Evolutionary conservation across 2,888 invertebrate genomes (phyloP), one percentile per base, ranked within the genome.

Genomic region (Mylabris sibirica): DNA sequence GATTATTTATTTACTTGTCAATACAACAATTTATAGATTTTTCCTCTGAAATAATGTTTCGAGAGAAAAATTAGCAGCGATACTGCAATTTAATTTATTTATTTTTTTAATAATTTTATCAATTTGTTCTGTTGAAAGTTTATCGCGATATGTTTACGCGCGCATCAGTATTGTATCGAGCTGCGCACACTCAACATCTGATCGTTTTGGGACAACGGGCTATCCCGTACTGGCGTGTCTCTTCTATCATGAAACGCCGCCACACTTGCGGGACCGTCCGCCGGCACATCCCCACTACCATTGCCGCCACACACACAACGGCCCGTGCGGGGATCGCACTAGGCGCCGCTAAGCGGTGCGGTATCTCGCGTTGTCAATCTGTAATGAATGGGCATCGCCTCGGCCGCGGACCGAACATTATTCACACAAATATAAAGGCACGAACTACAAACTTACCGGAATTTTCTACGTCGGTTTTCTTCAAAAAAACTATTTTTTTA

Each of bases 221-320:
- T 79, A 79, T 79, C 81, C 82, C 80, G 82, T 82, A 81, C 78
- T 77, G 80, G 79, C 78, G 81, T 81, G 81, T 75, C 73, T 79
- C 78, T 20, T 49, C 49, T 49, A 20, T 77, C 30, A 77, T 78
- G 78, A 78, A 79, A 79, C 79, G 78, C 76, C 76, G 70, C 59
- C 70, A 49, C 76, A 77, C 77, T 76, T 77, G 75, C 81, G 79
- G 82, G 80, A 79, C 70, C 64, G 70, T 64, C 34, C 41, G 69
- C 73, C 64, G 78, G 74, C 74, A 70, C 69, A 74, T 71, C 73
- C 76, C 74, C 81, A 77, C 77, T 77, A 74, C 77, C 69, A 71
- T 70, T 69, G 71, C 63, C 64, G 66, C 60, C 65, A 34, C 64
- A 69, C 68, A 72, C 70, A 79, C 74, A 30, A 30, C 79, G 82